Percentiles rank a stretch among this genome's conserved stretches.
Evolutionary conservation across 1,140 invertebrate species (phyloP).

Genomic region (Caenorhabditis inopinata): DNA sequence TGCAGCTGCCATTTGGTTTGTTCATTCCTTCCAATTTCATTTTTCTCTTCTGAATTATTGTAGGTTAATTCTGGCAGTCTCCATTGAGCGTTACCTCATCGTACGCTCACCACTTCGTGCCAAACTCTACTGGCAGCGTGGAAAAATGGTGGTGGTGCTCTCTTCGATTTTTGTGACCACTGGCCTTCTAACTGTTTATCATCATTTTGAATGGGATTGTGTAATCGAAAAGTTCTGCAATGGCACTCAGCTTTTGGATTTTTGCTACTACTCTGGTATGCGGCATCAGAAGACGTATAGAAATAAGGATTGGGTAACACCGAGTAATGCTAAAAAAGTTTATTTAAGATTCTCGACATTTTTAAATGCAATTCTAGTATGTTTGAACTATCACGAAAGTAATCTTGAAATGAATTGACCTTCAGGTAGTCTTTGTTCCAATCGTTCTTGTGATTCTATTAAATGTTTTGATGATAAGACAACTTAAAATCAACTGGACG

Average conservation of each 20-base stretch:
- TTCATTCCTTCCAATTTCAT: background rate
- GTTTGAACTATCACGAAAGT: background rate
- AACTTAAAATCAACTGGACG: conserved; percentile 50
- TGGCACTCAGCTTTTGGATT: conserved; percentile 59
- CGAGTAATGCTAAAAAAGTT: conserved; percentile 22
- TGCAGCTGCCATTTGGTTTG: conserved; percentile 60
- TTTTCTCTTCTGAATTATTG: background rate
- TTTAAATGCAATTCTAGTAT: conserved; percentile 60
- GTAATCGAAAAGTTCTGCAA: conserved; percentile 61
- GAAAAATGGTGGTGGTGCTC: conserved; percentile 50
- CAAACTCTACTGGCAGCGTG: conserved; percentile 60
- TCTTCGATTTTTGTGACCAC: conserved; percentile 55
- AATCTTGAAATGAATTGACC: background rate
- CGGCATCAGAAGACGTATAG: conserved; percentile 29
- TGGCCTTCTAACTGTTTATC: conserved; percentile 61
- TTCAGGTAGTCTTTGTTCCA: conserved; percentile 62
- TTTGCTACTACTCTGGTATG: conserved; percentile 53
- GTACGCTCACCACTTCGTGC: conserved; percentile 60
- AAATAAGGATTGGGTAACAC: conserved; percentile 27
- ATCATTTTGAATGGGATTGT: conserved; percentile 66
- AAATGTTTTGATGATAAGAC: conserved; percentile 56
- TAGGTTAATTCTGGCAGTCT: conserved; percentile 65
- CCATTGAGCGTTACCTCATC: conserved; percentile 61
- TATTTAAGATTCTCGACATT: conserved; percentile 55
- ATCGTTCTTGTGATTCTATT: conserved; percentile 62